Percentiles rank a stretch among this genome's conserved stretches.
Conservation (phyloP, 2,888 invertebrate genomes). For the Ceraclea dissimilis region DNA sequence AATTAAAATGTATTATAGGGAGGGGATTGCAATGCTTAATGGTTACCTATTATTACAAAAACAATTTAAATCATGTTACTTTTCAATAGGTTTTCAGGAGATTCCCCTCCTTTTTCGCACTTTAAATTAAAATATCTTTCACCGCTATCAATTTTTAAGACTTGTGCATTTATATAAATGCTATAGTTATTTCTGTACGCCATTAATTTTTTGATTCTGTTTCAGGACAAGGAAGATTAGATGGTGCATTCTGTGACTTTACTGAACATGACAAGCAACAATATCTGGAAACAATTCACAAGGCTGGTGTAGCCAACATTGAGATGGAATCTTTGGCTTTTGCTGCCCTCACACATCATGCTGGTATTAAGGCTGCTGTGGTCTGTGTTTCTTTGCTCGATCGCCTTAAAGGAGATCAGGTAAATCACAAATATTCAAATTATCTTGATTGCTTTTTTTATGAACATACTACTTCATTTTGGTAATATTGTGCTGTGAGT, state of each 20-base stretch:
- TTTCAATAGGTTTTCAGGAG: too few species aligned
- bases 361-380: slow-evolving; percentile 88
- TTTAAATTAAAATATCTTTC: too few species aligned
- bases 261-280: slow-evolving; percentile 83
- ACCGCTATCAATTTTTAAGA: too few species aligned
- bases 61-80: too few species aligned
- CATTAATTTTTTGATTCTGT: not conserved
- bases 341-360: slow-evolving; percentile 88
- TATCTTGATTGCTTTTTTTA: not conserved
- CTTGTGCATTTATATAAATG: too few species aligned
- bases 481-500: too few species aligned
- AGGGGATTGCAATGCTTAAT: too few species aligned
- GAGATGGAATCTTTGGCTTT: slow-evolving; percentile 96
- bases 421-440: slow-evolving; percentile 33
- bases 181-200: too few species aligned
- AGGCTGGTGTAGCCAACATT: slow-evolving; percentile 83
- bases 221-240: slow-evolving; percentile 84
- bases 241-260: slow-evolving; percentile 96
- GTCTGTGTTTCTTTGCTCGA: slow-evolving; percentile 90
- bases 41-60: too few species aligned
- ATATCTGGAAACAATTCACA: slow-evolving; percentile 68
- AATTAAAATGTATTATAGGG: not conserved
- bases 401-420: slow-evolving; percentile 90
- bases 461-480: too few species aligned
- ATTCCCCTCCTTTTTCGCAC: too few species aligned